Conservation (phyloP, 2,113 vertebrate genomes). For the Xiphorhynchus elegans region DNA sequence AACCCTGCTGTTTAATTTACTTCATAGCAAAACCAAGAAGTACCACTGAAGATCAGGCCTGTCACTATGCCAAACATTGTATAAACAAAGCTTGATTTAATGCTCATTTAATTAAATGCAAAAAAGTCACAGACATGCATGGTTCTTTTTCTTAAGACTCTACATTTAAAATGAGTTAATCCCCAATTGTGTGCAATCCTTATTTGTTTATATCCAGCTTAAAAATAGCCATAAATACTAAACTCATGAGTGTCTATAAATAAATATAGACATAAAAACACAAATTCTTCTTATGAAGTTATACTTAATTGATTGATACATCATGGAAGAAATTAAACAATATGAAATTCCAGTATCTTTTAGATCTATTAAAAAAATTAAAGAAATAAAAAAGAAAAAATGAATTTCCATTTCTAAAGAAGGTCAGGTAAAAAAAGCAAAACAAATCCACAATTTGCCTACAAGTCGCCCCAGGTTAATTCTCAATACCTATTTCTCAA, state of each 20-base stretch:
- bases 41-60: constrained; percentile 12
- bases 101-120: neutral
- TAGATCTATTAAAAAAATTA: neutral
- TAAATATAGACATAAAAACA: neutral
- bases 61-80: neutral
- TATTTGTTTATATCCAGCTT: neutral
- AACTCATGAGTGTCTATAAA: neutral
- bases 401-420: neutral
- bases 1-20: neutral
- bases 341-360: neutral
- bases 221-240: neutral
- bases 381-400: neutral
- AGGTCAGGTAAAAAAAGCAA: neutral
- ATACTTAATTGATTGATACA: neutral
- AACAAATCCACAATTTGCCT: neutral
- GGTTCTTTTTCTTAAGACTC: neutral
- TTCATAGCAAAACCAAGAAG: neutral
- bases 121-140: neutral
- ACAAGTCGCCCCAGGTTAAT: neutral
- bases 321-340: constrained; percentile 4
- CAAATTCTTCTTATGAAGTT: neutral
- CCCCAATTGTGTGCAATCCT: neutral
- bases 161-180: neutral
- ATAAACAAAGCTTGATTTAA: constrained; percentile 32
- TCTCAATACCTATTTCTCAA: neutral